A percentile compares a stretch with the other conserved stretches of the same genome.
These are phyloP conservation scores for Petrophora chlorosata DNA, from an alignment of 2,888 invertebrate species.

Conservation along the genomic window DNA sequence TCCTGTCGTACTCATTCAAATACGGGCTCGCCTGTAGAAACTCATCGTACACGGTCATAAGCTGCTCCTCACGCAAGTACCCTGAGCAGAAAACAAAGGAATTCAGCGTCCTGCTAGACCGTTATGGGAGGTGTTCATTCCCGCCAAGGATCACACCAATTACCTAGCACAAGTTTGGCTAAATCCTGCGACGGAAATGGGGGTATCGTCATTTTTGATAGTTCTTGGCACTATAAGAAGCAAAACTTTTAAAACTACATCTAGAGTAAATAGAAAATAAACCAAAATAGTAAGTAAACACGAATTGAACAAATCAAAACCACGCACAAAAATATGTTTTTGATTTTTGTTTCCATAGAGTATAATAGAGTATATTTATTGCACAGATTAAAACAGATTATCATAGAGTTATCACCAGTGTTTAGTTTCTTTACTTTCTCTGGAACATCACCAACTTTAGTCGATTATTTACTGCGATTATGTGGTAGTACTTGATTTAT, in stretches of 20 bases:
- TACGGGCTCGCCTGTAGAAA: slow-evolving; percentile 77
- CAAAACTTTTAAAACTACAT: slow-evolving; percentile 11
- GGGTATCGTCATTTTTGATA: slow-evolving; percentile 62
- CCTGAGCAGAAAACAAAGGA: slow-evolving; percentile 54
- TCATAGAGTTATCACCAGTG: too few relatives aligned
- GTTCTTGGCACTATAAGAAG: neutral
- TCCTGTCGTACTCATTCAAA: slow-evolving; percentile 78
- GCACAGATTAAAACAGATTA: too few relatives aligned
- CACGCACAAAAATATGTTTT: slow-evolving; percentile 18
- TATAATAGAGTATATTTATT: too few relatives aligned
- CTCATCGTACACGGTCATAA: slow-evolving; percentile 79
- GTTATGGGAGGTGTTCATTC: slow-evolving; percentile 51
- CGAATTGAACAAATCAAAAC: slow-evolving; percentile 14
- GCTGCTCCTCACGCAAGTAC: slow-evolving; percentile 77
- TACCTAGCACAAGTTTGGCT: slow-evolving; percentile 77
- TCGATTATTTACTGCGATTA: slow-evolving; percentile 1
- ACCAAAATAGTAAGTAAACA: slow-evolving; percentile 24
- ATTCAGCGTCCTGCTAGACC: slow-evolving; percentile 26
- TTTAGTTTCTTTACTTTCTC: too few relatives aligned
- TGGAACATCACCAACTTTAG: neutral
- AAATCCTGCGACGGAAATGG: slow-evolving; percentile 75
- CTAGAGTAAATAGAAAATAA: slow-evolving; percentile 4
- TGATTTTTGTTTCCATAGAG: too few relatives aligned
- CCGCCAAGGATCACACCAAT: slow-evolving; percentile 64
- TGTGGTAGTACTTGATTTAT: neutral